Conservation (phyloP, 2,113 vertebrate genomes). For the Cyanoliseus patagonus region DNA sequence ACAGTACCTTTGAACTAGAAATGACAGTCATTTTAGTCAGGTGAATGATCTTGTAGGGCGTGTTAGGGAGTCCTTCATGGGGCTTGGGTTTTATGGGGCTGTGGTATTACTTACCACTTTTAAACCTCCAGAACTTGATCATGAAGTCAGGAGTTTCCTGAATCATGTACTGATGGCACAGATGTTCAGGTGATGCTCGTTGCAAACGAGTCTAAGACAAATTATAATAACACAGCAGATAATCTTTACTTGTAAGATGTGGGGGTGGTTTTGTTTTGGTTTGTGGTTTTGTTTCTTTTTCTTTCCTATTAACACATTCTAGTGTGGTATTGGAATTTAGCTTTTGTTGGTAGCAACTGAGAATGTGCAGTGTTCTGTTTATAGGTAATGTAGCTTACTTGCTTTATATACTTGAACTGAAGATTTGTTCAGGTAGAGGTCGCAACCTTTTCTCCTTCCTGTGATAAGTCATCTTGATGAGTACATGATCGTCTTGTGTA, state of each 20-base stretch:
- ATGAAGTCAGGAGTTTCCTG: background rate
- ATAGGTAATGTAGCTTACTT: background rate
- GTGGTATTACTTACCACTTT: background rate
- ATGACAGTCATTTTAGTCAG: background rate
- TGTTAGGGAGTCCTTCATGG: background rate
- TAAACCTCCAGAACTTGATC: background rate
- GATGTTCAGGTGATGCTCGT: background rate
- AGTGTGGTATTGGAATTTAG: background rate
- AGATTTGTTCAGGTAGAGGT: background rate
- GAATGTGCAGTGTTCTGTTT: background rate
- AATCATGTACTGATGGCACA: background rate
- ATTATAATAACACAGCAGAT: background rate
- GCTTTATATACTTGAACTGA: background rate
- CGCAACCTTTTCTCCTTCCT: background rate
- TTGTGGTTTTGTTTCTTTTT: accelerated
- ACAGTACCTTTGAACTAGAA: background rate
- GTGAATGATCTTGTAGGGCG: background rate
- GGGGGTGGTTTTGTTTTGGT: background rate
- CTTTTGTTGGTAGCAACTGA: background rate
- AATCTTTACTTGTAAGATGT: background rate
- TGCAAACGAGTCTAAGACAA: background rate
- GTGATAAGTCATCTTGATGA: background rate
- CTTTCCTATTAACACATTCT: background rate
- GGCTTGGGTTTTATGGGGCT: background rate
- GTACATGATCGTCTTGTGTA: background rate